Conservation (phyloP, 2,888 invertebrate species). For the Drosophila subquinaria region DNA sequence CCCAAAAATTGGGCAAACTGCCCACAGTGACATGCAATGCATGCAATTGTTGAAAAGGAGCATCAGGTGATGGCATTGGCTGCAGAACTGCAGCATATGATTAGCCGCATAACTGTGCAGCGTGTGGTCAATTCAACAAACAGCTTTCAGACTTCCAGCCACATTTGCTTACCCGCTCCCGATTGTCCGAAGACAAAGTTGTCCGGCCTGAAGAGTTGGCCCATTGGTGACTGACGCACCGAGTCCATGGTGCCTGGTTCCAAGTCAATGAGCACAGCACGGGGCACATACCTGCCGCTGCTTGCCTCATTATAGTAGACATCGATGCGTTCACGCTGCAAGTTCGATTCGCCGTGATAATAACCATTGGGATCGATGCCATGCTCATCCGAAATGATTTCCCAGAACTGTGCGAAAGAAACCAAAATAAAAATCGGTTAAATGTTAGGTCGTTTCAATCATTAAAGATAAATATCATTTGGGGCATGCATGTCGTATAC, state of each 20-base stretch:
- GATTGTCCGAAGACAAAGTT: constrained; percentile 94
- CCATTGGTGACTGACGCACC: constrained; percentile 92
- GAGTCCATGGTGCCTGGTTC: constrained; percentile 96
- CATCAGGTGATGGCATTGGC: neutral
- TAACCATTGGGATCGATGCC: constrained; percentile 91
- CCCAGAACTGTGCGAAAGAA: constrained; percentile 90
- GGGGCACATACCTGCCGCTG: constrained; percentile 91
- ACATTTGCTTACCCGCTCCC: constrained; percentile 89
- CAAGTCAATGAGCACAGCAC: constrained; percentile 94
- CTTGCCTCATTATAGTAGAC: constrained; percentile 93
- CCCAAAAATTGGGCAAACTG: neutral
- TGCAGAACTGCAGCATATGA: constrained; percentile 8
- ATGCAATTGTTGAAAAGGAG: neutral
- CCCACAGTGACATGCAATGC: neutral
- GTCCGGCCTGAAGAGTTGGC: constrained; percentile 93
- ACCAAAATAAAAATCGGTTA: neutral
- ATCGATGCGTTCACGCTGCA: constrained; percentile 91
- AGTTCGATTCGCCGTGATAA: constrained; percentile 90
- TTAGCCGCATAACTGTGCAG: constrained; percentile 8
- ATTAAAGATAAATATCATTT: constrained; percentile 22
- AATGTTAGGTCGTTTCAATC: constrained; percentile 23
- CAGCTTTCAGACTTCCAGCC: neutral
- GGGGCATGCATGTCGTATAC: constrained; percentile 34
- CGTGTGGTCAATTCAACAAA: neutral
- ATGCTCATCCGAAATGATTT: constrained; percentile 93